A percentile compares a stretch with the other conserved stretches of the same genome.
phyloP scores from a whole-genome alignment of 2,888 invertebrate genomes.

The Theretra japonica region DNA sequence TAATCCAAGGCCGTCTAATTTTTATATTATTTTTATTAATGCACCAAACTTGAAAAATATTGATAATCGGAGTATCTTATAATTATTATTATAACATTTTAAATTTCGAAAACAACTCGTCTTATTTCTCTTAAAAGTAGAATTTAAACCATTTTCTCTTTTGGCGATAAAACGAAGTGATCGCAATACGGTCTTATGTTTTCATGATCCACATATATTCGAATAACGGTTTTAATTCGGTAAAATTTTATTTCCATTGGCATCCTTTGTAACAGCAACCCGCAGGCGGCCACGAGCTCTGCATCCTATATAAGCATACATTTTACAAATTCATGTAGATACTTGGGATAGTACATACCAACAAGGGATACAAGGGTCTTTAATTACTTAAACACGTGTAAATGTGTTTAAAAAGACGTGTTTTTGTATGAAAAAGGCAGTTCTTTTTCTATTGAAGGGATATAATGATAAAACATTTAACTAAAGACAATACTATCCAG shows the following conservation, averaged over 20 bases:
- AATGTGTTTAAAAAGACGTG: not conserved
- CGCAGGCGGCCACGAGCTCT: slow-evolving; percentile 15
- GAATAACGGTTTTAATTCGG: slow-evolving; percentile 3
- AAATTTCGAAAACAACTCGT: no score
- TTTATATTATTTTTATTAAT: no score
- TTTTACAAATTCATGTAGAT: slow-evolving; percentile 26
- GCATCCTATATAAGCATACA: slow-evolving; percentile 19
- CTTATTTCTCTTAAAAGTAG: no score
- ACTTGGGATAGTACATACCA: slow-evolving; percentile 11
- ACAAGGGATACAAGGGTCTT: not conserved
- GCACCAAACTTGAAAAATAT: no score
- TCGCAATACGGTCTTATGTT: not conserved
- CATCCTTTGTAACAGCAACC: slow-evolving; percentile 15
- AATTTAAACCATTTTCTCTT: not conserved
- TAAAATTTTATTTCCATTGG: slow-evolving; percentile 22
- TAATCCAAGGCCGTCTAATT: no score
- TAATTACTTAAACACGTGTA: not conserved
- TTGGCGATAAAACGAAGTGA: not conserved
- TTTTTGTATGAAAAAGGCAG: no score
- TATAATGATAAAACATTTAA: no score
- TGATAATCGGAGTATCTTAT: not conserved
- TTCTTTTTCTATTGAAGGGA: no score
- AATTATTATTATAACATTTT: no score
- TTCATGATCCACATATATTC: slow-evolving; percentile 4
- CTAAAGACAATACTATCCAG: no score